Evolutionary conservation across 1,140 invertebrate genomes (phyloP).

Genomic region (Aphaenogaster floridana): DNA sequence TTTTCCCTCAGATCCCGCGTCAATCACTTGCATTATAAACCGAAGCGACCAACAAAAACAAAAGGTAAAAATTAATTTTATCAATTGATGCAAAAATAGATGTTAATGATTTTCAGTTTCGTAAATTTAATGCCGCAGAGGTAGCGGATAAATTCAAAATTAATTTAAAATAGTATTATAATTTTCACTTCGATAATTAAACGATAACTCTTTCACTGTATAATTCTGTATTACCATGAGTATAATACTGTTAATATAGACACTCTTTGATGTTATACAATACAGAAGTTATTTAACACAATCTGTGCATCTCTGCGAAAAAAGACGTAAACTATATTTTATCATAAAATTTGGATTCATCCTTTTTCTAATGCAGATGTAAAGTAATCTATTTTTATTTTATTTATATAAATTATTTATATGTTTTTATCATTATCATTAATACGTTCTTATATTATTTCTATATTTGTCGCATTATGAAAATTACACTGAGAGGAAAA

Average conservation of each 20-base stretch:
- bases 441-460: not conserved
- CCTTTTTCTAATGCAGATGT: not conserved
- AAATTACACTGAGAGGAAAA: not conserved
- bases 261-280: not conserved
- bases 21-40: slow-evolving; percentile 6
- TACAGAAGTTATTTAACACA: not conserved
- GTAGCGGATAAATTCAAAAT: not conserved
- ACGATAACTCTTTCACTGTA: not conserved
- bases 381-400: not conserved
- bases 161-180: slow-evolving; percentile 1
- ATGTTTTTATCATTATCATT: not conserved
- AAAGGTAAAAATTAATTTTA: not conserved
- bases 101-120: not conserved
- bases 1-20: not conserved
- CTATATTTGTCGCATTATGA: not conserved
- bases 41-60: not conserved
- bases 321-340: not conserved
- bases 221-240: not conserved
- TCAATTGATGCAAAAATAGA: not conserved
- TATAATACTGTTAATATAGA: not conserved
- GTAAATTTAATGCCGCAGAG: not conserved
- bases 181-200: not conserved
- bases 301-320: not conserved
- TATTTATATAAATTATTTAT: not conserved
- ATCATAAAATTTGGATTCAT: not conserved